A percentile compares a stretch with the other conserved stretches of the same genome.
Conservation (phyloP, 2,113 vertebrate species). For the Gymnocephalus cernua region DNA sequence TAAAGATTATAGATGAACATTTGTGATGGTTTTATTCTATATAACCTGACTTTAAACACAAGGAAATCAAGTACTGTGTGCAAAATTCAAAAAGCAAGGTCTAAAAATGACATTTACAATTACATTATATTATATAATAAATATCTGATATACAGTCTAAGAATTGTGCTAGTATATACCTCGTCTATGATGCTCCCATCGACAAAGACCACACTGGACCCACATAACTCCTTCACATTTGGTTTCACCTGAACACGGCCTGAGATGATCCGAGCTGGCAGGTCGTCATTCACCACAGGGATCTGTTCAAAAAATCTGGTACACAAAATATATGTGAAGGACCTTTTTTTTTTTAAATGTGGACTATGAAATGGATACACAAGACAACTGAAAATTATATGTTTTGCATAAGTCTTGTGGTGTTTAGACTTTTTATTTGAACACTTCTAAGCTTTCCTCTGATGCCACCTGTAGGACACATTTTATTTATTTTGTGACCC, state of each 20-base stretch:
- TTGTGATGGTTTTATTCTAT: too few species aligned
- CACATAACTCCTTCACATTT: slow-evolving; percentile 86
- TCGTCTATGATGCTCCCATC: slow-evolving; percentile 87
- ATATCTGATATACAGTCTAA: background rate
- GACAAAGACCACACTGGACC: slow-evolving; percentile 86
- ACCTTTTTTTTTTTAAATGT: too few species aligned
- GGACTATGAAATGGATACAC: too few species aligned
- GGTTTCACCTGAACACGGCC: slow-evolving; percentile 88
- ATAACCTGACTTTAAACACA: too few species aligned
- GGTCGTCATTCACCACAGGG: slow-evolving; percentile 86
- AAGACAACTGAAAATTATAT: too few species aligned
- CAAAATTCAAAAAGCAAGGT: too few species aligned
- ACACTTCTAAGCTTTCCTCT: background rate
- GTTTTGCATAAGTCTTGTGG: too few species aligned
- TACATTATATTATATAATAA: too few species aligned
- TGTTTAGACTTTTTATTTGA: too few species aligned
- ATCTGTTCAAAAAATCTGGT: slow-evolving; percentile 74
- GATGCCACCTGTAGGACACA: background rate
- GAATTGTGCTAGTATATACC: slow-evolving; percentile 11
- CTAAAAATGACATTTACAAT: background rate
- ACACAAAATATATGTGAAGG: too few species aligned
- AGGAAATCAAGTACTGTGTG: too few species aligned
- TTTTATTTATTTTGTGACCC: background rate
- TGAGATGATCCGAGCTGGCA: slow-evolving; percentile 89
- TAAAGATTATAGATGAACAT: too few species aligned